Base-by-base conservation (phyloP, 2,797 vertebrate species). In the Schizopygopsis pylzovi region DNA sequence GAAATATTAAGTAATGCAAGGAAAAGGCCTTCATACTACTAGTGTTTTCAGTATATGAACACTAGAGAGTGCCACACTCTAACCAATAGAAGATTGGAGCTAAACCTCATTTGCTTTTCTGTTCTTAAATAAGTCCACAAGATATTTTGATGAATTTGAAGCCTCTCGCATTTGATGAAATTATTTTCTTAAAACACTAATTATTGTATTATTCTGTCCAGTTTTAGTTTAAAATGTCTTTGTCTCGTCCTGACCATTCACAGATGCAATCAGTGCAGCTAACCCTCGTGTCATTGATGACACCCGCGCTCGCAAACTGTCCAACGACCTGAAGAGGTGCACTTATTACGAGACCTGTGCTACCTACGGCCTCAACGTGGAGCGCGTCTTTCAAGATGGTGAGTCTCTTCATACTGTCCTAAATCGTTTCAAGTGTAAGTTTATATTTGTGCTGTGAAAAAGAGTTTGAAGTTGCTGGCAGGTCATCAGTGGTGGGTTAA, bases 291-390 rank as follows among this genome's bases (percentile, higher is more conserved):
- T 99, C 77, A 99, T 99, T 0, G 98, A 99, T 0, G 98, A 99
- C 77, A 90, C 95, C 65, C 92, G 97, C 0, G 98, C 98, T 0
- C 91, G 98, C 45, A 99, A 99, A 86, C 92, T 99, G 8, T 99
- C 97, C 59, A 98, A 97, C 0, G 98, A 99, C 93, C 96, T 99
- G 84, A 99, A 99, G 90, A 95, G 98, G 86, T 99, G 98, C 94
- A 99, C 98, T 0, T 99, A 99, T 94, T 99, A 99, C 0, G 98
- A 99, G 88, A 99, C 98, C 1, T 99, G 98, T 0, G 97, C 98
- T 76, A 99, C 98, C 0, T 99, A 99, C 0, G 98, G 98, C 18
- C 97, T 99, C 80, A 99, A 99, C 18, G 97, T 99, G 94, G 98
- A 99, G 87, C 94, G 98, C 0, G 98, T 99, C 92, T 99, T 99